Base-by-base conservation (phyloP, 2,888 invertebrate species). In the Andrena haemorrhoa region DNA sequence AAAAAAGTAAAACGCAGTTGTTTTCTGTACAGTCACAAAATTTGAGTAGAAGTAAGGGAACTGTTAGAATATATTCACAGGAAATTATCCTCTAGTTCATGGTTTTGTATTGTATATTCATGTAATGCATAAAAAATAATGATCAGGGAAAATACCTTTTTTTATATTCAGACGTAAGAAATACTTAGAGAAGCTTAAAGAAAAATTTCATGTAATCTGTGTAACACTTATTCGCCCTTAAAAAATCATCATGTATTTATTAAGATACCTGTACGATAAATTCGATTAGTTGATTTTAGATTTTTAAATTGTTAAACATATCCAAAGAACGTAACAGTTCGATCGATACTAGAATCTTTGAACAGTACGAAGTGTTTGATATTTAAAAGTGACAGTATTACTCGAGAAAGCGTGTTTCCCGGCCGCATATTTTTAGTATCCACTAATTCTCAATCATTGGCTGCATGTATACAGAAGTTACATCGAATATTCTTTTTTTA, bases 21-120 rank as follows among this genome's bases (percentile, higher is more conserved):
- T 88, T 87, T 90, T 89, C 87, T 89, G 89, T 90, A 90, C 89
- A 90, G 89, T 87, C 70, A 82, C 75, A 75, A 84, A 87, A 86
- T 88, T 87, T 85, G 86, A 89, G 77, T 89, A 89, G 81, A 81
- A 83, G 51, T 91, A 88, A 85, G 86, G 49, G 56, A 81, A 80
- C 75, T 82, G 79, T 86, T 82, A 88, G 80, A 79, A 82, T 23
- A 53, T 80, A 86, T 80, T 86, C 84, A 83, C 78, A 80, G 61
- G 83, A 84, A 79, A 82, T 86, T 75, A 66, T 83, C 70, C 72
- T 80, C 66, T 84, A 84, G 73, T 82, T 87, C 84, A 80, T 86
- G 87, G 78, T 89, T 88, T 89, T 86, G 74, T 88, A 89, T 89
- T 84, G 70, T 86, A 82, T 76, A 77, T 86, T 86, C 79, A 71